Evolutionary conservation across 2,797 vertebrate species (phyloP).

Genomic region (Amazonetta brasiliensis): DNA sequence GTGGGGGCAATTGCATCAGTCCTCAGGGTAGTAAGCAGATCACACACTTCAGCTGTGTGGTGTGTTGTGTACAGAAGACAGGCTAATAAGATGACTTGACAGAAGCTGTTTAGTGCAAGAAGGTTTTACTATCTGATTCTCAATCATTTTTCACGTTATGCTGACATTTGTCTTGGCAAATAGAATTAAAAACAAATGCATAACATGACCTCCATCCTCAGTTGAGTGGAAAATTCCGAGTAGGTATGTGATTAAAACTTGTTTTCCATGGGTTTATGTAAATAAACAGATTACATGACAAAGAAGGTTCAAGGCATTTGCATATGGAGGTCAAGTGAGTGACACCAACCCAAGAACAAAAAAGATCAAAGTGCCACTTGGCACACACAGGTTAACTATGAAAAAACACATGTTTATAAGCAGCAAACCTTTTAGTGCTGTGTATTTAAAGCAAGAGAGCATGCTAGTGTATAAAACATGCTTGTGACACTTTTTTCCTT

Average conservation of each 20-base stretch:
- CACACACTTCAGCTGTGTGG: neutral
- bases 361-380: neutral
- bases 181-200: neutral
- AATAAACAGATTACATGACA: neutral
- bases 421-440: neutral
- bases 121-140: neutral
- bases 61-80: neutral
- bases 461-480: neutral
- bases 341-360: neutral
- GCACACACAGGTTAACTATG: neutral
- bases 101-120: neutral
- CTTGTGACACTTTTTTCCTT: neutral
- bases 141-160: neutral
- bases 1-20: accelerated
- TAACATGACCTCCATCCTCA: neutral
- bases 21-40: neutral
- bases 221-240: neutral
- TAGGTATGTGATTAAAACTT: neutral
- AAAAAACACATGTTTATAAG: neutral
- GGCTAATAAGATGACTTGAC: neutral
- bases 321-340: neutral
- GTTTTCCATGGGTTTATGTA: neutral
- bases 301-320: neutral
- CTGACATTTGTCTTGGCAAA: neutral
- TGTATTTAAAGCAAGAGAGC: neutral